A percentile compares a stretch with the other conserved stretches of the same genome.
Evolutionary conservation across 2,888 invertebrate genomes (phyloP).

Genomic region (Bellardia bayeri): DNA sequence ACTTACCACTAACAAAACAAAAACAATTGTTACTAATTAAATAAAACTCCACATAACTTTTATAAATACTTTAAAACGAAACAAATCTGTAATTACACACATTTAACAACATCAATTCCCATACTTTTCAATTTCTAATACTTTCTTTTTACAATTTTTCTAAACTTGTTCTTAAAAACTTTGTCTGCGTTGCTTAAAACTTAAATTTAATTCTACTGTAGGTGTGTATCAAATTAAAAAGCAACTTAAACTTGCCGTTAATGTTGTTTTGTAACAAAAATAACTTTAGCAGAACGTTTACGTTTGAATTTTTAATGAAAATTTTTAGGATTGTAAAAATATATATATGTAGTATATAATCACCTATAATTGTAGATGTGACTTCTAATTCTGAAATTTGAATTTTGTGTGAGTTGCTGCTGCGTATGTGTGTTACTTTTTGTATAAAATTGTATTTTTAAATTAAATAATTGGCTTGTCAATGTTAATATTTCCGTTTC

Average conservation of each 20-base stretch:
- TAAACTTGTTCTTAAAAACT: neutral
- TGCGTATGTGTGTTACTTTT: conserved; percentile 5
- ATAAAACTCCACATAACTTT: neutral
- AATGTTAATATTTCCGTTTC: neutral
- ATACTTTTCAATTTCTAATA: neutral
- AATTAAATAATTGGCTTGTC: conserved; percentile 35
- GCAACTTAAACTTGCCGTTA: too few species aligned
- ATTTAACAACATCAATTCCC: conserved; percentile 32
- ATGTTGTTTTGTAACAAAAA: too few species aligned
- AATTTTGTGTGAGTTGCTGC: conserved; percentile 14
- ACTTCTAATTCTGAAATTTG: neutral
- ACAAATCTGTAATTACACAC: neutral
- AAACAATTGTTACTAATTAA: neutral
- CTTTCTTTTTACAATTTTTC: neutral
- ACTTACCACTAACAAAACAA: neutral
- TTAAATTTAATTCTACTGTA: neutral
- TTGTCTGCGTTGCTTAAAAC: conserved; percentile 6
- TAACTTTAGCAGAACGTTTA: too few species aligned
- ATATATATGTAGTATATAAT: too few species aligned
- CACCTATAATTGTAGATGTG: neutral
- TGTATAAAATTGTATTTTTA: conserved; percentile 17
- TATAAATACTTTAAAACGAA: neutral
- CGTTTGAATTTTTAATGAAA: too few species aligned
- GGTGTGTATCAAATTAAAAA: neutral
- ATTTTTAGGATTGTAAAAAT: neutral